Conservation (phyloP, 2,113 vertebrate species). For the Laticauda laticaudata region DNA sequence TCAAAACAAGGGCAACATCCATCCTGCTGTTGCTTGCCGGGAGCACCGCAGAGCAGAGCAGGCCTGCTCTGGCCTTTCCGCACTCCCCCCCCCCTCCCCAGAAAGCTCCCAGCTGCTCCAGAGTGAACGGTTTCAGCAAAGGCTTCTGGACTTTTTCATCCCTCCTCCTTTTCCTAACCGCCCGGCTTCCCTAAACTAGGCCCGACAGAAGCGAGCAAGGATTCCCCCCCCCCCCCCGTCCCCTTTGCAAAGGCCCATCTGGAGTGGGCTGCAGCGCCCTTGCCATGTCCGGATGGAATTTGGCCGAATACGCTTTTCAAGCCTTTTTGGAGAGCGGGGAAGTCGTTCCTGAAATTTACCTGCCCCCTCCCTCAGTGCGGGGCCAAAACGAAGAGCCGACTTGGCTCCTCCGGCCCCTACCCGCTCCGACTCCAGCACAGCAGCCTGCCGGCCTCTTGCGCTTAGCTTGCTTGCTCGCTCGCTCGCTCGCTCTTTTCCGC, state of each 20-base stretch:
- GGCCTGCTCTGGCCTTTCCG: conserved; percentile 19
- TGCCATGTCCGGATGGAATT: conserved; percentile 12
- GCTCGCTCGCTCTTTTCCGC: conserved; percentile 17
- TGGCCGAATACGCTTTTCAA: not conserved
- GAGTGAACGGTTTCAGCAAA: not conserved
- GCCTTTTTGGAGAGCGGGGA: not conserved
- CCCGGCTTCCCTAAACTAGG: conserved; percentile 49
- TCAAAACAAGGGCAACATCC: conserved; percentile 24
- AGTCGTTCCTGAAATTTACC: conserved; percentile 23
- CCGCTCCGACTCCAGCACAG: conserved; percentile 7
- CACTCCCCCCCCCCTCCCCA: not conserved
- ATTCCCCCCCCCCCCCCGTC: conserved; percentile 43
- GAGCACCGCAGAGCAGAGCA: not conserved
- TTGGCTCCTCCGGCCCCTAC: conserved; percentile 38
- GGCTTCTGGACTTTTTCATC: conserved; percentile 13
- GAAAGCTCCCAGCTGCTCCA: not conserved
- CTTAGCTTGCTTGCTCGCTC: conserved; percentile 24
- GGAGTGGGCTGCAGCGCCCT: conserved; percentile 11
- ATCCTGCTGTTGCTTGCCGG: conserved; percentile 8
- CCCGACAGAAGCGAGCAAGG: conserved; percentile 40
- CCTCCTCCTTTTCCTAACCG: not conserved
- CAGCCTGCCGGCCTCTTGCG: conserved; percentile 32
- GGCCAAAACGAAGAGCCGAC: conserved; percentile 41
- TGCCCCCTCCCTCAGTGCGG: conserved; percentile 44
- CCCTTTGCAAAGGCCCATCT: conserved; percentile 17